Base-by-base conservation (phyloP, 1,140 invertebrate genomes). In the Cydia amplana region DNA sequence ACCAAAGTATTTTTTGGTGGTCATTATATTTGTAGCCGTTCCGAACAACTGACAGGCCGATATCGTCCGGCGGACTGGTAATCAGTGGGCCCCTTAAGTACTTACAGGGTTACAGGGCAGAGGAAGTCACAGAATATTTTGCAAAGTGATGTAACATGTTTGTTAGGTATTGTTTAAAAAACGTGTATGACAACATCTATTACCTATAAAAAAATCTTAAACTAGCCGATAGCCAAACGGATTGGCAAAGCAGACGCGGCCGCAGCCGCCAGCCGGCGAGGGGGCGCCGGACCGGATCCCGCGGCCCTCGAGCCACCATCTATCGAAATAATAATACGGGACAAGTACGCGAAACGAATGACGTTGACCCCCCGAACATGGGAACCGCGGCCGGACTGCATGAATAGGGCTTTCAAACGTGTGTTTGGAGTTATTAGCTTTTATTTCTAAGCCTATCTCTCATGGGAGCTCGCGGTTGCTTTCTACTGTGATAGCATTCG, bases 221-320 rank as follows among this genome's bases (percentile, higher is more conserved):
- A 60, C 9, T 0, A 20, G 20, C 55, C 20, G 63, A 16, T 65
- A 49, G 65, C 65, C 32, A 65, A 75, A 36, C 65, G 64, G 36
- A n/a, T 63, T 64, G 4, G 64, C 46, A n/a, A 36, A 32, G 63
- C 67, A 67, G 65, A 32, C 77, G 77, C 85, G 87, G 76, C 83
- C 87, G 85, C 87, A 87, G 85, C 87, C 83, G 79, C 80, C 76
- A 78, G 82, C 80, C 81, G 83, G 80, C 82, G 87, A 87, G 88
- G 86, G 88, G 85, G 87, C 83, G 89, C 88, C 82, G 85, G 88
- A 92, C 89, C 91, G 89, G 91, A 88, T 91, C 86, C 49, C 78
- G 78, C 89, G 87, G 90, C 89, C 91, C 91, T 91, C 87, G 90
- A 92, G 90, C 91, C 91, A 92, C 90, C 88, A 90, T 90, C 87